Base-by-base conservation (phyloP, 2,888 invertebrate species). In the Nasonia oneida region DNA sequence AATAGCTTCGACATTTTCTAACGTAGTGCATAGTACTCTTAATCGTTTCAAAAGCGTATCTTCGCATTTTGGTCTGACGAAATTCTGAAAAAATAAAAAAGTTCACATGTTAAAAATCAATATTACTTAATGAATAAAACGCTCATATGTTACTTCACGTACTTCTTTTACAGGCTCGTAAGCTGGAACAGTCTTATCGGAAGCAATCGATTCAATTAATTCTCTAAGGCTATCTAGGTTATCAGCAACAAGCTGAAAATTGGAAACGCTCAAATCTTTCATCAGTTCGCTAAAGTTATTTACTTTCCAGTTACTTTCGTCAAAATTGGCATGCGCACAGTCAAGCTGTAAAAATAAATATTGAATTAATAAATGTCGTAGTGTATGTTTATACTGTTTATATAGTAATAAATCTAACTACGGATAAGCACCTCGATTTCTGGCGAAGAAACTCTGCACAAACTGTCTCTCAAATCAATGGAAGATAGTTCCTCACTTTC, bases 201-300 rank as follows among this genome's bases (percentile, higher is more conserved):
- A 74, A 39, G 78, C 14, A 88, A 94, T 93, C 82, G 90, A 90
- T 0, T 91, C 90, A 39, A 94, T 92, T 8, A 94, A 91, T 50
- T 92, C 89, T 64, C 93, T 91, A 57, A 95, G 90, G 2, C 92
- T 93, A 77, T 94, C 94, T 3, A 95, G 92, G 87, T 93, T 94
- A 84, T 94, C 94, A 33, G 93, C 94, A 42, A 95, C 93, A 67
- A 95, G 90, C 87, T 94, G 93, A 90, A 95, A 95, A 33, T 88
- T 90, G 0, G 93, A 93, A 50, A 87, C 87, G 14, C 90, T 89
- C 8, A 93, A 88, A 73, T 93, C 92, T 4, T 77, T 85, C n/a
- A 93, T 86, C 85, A 93, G 88, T 23, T 87, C 84, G n/a, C 90
- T 88, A 73, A 93, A 90, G 84, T 90, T 81, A 0, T 89, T 78